A percentile compares a stretch with the other conserved stretches of the same genome.
These are phyloP conservation scores for Sinhomidia bicolor DNA, from an alignment of 2,888 invertebrate species.

Conservation along the genomic window DNA sequence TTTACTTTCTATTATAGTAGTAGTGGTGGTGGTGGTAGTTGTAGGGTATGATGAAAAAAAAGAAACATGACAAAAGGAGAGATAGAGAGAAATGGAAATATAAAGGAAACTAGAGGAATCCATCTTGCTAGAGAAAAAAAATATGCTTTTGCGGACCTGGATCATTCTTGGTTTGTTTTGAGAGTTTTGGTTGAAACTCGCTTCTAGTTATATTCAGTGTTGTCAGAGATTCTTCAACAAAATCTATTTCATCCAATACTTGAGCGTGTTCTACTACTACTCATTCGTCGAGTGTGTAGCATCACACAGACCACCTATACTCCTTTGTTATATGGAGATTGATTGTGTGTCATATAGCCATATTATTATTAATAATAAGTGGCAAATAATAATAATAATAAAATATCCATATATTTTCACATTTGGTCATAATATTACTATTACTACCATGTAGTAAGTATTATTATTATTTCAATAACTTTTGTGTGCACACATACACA, in stretches of 20 bases:
- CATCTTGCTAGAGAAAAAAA: constrained; percentile 27
- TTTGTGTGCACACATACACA: background rate
- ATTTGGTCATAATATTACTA: constrained; percentile 52
- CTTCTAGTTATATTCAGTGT: background rate
- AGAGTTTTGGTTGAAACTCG: background rate
- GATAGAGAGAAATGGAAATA: constrained; percentile 33
- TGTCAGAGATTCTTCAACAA: constrained; percentile 44
- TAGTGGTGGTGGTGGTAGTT: background rate
- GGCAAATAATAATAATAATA: background rate
- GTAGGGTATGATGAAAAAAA: background rate
- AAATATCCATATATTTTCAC: background rate
- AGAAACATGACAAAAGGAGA: background rate
- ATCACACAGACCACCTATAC: background rate
- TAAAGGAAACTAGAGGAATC: constrained; percentile 53
- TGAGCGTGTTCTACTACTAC: background rate
- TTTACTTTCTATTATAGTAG: too few species aligned
- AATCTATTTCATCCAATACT: background rate
- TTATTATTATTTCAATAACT: constrained; percentile 50
- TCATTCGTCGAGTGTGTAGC: background rate
- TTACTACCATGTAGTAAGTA: constrained; percentile 21
- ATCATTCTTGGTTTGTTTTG: background rate
- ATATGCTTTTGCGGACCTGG: background rate
- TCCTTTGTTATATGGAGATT: background rate
- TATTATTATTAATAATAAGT: background rate
- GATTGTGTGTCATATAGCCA: background rate